Conservation (phyloP, 2,113 vertebrate genomes). For the Herpetotheres cachinnans region DNA sequence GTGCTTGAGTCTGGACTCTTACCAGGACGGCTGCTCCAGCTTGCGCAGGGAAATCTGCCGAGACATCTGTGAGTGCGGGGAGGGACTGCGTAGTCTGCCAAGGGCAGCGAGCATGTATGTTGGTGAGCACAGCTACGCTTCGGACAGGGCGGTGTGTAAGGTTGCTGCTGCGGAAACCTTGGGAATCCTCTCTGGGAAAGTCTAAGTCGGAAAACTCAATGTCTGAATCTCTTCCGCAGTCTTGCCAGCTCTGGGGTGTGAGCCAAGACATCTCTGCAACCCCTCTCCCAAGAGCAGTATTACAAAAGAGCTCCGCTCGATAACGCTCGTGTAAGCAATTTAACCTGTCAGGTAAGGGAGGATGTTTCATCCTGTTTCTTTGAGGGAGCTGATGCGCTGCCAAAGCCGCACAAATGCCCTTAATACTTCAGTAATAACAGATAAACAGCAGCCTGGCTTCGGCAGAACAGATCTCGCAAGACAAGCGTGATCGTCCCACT, state of each 20-base stretch:
- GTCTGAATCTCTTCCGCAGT: neutral
- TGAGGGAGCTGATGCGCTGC: neutral
- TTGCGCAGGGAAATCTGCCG: fast-evolving
- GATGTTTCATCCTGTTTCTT: neutral
- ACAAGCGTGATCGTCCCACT: neutral
- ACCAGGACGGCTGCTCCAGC: neutral
- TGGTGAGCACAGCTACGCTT: neutral
- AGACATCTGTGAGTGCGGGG: neutral
- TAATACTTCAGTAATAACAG: neutral
- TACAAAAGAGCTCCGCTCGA: neutral
- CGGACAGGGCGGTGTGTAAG: neutral
- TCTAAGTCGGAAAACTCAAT: neutral
- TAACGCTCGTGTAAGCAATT: conserved; percentile 9
- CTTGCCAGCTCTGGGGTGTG: neutral
- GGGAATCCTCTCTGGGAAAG: neutral
- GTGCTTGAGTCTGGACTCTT: neutral
- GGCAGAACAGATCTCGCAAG: neutral
- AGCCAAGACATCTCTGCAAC: neutral
- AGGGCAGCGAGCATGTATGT: neutral
- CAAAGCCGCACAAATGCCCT: neutral
- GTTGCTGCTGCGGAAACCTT: neutral
- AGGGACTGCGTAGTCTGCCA: neutral
- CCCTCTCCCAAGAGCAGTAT: neutral
- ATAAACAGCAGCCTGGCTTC: neutral
- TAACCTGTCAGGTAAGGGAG: neutral